Percentiles rank a stretch among this genome's conserved stretches.
phyloP scores from a whole-genome alignment of 2,113 vertebrate genomes.

The Garra rufa region DNA sequence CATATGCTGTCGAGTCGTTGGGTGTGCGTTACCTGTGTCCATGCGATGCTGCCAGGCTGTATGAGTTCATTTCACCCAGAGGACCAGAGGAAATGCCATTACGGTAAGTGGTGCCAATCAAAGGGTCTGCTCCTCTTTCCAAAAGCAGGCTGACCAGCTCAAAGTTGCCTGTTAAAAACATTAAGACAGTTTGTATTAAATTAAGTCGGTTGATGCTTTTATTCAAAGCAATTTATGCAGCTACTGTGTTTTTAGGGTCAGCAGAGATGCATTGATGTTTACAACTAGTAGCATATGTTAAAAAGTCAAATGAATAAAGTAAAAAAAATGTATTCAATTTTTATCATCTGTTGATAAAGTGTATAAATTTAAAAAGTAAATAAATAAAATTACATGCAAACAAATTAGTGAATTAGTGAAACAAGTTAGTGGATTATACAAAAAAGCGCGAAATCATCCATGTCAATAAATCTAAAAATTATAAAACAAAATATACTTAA shows the following conservation, averaged over 20 bases:
- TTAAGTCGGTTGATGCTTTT: neutral
- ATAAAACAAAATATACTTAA: no score
- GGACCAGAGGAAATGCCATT: slow-evolving; percentile 76
- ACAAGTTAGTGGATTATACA: no score
- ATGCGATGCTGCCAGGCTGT: slow-evolving; percentile 80
- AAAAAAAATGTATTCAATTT: no score
- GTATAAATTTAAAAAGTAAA: neutral
- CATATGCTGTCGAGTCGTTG: neutral
- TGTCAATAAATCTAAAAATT: no score
- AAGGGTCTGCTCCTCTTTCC: slow-evolving; percentile 80
- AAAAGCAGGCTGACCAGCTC: slow-evolving; percentile 80
- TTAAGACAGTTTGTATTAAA: neutral
- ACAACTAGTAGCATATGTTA: neutral
- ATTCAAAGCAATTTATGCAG: neutral
- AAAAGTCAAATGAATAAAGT: neutral
- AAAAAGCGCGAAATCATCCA: neutral
- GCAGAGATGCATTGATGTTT: neutral
- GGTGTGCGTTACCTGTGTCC: slow-evolving; percentile 77
- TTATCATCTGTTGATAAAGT: no score
- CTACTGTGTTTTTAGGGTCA: neutral
- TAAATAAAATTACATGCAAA: no score
- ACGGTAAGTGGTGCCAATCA: slow-evolving; percentile 78
- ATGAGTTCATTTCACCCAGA: slow-evolving; percentile 80
- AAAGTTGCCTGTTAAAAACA: slow-evolving; percentile 73
- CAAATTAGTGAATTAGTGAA: no score